Conservation (phyloP, 2,888 invertebrate species). For the Harpalus rubripes region DNA sequence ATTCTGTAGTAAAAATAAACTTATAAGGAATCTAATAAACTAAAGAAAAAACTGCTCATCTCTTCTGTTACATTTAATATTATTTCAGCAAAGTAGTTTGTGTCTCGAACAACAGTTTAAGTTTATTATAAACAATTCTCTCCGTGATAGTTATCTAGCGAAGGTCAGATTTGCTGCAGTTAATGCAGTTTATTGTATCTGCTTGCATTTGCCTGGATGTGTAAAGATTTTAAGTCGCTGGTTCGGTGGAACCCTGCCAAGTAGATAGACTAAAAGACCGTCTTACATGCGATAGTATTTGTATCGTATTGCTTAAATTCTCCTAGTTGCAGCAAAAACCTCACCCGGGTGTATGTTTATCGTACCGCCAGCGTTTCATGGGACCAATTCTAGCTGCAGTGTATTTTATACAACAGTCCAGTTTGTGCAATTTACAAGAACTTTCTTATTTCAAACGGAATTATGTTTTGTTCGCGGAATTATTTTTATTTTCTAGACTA, state of each 20-base stretch:
- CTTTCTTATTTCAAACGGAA: slow-evolving; percentile 50
- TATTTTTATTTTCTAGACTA: slow-evolving; percentile 38
- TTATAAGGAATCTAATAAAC: too few relatives aligned
- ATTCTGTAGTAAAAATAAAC: too few relatives aligned
- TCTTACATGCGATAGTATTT: slow-evolving; percentile 64
- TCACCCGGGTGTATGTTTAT: slow-evolving; percentile 60
- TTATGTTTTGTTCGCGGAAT: slow-evolving; percentile 49
- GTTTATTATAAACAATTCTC: slow-evolving; percentile 49
- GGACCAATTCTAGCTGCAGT: slow-evolving; percentile 58
- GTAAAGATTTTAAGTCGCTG: slow-evolving; percentile 57
- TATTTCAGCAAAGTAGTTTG: slow-evolving; percentile 1
- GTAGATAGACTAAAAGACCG: slow-evolving; percentile 61
- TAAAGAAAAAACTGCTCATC: too few relatives aligned
- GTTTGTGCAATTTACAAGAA: slow-evolving; percentile 52
- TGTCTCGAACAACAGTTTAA: slow-evolving; percentile 19
- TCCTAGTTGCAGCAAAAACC: slow-evolving; percentile 56
- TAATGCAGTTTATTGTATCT: slow-evolving; percentile 59
- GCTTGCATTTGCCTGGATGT: slow-evolving; percentile 57
- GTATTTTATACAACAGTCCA: slow-evolving; percentile 59
- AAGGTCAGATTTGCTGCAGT: slow-evolving; percentile 47
- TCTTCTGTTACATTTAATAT: background rate
- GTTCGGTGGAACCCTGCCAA: slow-evolving; percentile 60
- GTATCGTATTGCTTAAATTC: slow-evolving; percentile 66
- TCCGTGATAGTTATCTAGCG: background rate
- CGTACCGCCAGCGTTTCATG: slow-evolving; percentile 61